A percentile compares a stretch with the other conserved stretches of the same genome.
Evolutionary conservation across 1,140 invertebrate species (phyloP).

Genomic region (Lordiphosa mommai): DNA sequence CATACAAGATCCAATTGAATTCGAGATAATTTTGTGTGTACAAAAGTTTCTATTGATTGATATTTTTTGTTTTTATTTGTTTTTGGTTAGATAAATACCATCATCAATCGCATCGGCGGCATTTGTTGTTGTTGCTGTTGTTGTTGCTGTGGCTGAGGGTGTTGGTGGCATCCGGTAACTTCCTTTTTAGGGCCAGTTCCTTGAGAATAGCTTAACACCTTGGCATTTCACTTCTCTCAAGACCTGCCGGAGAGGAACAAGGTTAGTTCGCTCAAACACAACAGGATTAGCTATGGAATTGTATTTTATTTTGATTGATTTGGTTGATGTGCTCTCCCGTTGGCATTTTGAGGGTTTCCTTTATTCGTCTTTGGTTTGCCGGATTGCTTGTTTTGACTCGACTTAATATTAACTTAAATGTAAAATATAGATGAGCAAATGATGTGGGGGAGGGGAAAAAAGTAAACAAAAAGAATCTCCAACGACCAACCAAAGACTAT

Average conservation of each 20-base stretch:
- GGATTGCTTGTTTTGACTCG: slow-evolving; percentile 2
- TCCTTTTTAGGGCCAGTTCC: slow-evolving; percentile 32
- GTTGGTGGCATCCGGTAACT: slow-evolving; percentile 35
- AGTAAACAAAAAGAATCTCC: slow-evolving; percentile 13
- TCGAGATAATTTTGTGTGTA: slow-evolving; percentile 76
- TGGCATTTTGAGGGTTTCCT: not conserved
- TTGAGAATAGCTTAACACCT: slow-evolving; percentile 65
- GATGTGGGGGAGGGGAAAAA: slow-evolving; percentile 11
- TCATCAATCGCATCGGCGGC: slow-evolving; percentile 55
- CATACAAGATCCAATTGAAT: slow-evolving; percentile 64
- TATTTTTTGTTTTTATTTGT: slow-evolving; percentile 59
- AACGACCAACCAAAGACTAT: slow-evolving; percentile 1
- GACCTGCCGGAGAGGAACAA: slow-evolving; percentile 80
- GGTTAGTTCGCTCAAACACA: slow-evolving; percentile 80
- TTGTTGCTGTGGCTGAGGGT: slow-evolving; percentile 2
- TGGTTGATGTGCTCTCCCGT: slow-evolving; percentile 24
- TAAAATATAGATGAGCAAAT: slow-evolving; percentile 44
- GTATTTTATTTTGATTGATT: slow-evolving; percentile 27
- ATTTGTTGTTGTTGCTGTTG: not conserved
- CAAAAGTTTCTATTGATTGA: slow-evolving; percentile 61
- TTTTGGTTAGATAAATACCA: slow-evolving; percentile 79
- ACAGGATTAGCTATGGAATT: slow-evolving; percentile 76
- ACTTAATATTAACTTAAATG: slow-evolving; percentile 65
- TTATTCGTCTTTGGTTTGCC: not conserved
- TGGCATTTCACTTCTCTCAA: slow-evolving; percentile 70